phyloP scores from a whole-genome alignment of 2,113 vertebrate genomes.

The Peromyscus maniculatus region DNA sequence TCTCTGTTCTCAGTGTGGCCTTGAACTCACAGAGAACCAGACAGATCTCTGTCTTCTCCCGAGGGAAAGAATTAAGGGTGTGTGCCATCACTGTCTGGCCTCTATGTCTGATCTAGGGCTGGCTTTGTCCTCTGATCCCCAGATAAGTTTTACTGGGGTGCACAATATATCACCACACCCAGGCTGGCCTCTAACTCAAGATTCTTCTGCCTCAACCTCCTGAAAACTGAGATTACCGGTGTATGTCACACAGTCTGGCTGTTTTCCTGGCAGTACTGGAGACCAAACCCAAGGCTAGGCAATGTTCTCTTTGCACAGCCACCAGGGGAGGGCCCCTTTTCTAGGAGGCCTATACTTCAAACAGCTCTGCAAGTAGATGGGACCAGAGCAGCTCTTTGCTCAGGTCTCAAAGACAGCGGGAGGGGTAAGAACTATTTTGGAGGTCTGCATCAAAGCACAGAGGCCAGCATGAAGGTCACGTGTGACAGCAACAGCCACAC shows the following conservation, averaged over 20 bases:
- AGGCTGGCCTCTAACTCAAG: background rate
- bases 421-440: background rate
- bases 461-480: background rate
- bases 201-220: background rate
- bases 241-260: background rate
- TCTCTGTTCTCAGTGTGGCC: too few species aligned
- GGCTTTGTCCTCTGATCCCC: too few species aligned
- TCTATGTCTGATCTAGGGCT: too few species aligned
- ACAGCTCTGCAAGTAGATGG: background rate
- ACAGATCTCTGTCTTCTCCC: too few species aligned
- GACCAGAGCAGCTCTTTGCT: background rate
- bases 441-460: background rate
- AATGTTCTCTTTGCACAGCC: fast-evolving
- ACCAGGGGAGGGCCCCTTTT: background rate
- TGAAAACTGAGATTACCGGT: background rate
- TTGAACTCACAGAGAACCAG: too few species aligned
- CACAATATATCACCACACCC: too few species aligned
- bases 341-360: background rate
- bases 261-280: background rate
- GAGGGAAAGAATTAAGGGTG: too few species aligned
- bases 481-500: background rate
- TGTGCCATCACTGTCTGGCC: too few species aligned
- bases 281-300: background rate
- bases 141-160: too few species aligned
- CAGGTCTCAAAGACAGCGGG: background rate